These are phyloP conservation scores for Spinus olivaceus DNA, from an alignment of 2,797 vertebrate species.

Conservation along the genomic window DNA sequence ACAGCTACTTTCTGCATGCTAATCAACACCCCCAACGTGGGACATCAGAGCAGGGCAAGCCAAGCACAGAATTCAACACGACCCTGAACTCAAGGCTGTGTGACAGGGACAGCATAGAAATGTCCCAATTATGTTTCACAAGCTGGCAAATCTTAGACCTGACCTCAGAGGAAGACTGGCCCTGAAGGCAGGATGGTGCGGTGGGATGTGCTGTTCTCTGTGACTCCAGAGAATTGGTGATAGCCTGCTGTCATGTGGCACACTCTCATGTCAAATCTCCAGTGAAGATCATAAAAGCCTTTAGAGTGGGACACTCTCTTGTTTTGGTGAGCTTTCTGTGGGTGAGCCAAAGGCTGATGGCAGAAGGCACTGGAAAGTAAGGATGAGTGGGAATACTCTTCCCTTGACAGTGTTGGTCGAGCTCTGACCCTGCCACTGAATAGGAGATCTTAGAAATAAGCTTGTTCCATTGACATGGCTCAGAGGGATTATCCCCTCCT, in stretches of 20 bases:
- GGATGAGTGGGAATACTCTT: background rate
- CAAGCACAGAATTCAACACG: background rate
- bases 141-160: background rate
- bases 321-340: background rate
- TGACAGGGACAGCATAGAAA: background rate
- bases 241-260: background rate
- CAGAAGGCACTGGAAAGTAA: background rate
- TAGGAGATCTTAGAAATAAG: conserved; percentile 38
- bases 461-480: conserved; percentile 51
- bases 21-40: background rate
- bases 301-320: background rate
- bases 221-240: background rate
- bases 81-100: conserved; percentile 45
- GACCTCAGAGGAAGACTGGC: background rate
- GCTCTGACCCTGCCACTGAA: conserved; percentile 13
- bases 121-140: background rate
- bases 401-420: background rate
- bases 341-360: background rate
- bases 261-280: background rate
- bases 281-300: background rate
- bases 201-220: background rate
- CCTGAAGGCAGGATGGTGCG: background rate
- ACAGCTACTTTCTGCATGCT: background rate
- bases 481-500: conserved; percentile 61
- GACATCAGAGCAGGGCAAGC: conserved; percentile 27